Conservation (phyloP, 2,797 vertebrate species). For the Pseudocheirus occidentalis region DNA sequence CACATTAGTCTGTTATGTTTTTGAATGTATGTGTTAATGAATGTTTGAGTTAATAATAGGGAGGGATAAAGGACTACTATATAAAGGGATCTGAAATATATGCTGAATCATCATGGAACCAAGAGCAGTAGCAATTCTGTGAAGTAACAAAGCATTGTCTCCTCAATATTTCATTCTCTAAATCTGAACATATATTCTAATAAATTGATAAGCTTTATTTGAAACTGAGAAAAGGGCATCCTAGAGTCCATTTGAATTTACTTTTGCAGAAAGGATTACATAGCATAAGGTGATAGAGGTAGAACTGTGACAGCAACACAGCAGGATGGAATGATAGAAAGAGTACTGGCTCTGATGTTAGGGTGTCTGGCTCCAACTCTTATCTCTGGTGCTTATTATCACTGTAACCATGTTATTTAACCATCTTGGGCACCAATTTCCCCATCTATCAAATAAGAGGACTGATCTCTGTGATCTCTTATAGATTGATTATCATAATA, state of each 20-base stretch:
- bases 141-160: conserved; percentile 20
- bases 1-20: conserved; percentile 38
- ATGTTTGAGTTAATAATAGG: conserved; percentile 61
- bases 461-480: background rate
- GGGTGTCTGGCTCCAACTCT: background rate
- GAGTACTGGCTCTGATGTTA: background rate
- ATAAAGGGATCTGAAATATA: conserved; percentile 59
- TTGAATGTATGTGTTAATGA: conserved; percentile 72
- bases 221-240: background rate
- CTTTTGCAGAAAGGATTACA: background rate
- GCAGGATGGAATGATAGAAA: background rate
- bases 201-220: conserved; percentile 26
- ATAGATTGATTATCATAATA: background rate
- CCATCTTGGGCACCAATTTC: background rate
- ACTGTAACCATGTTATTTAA: background rate
- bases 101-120: conserved; percentile 67
- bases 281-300: background rate
- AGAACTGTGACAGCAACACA: background rate
- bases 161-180: conserved; percentile 8
- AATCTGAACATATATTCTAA: background rate
- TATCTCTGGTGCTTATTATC: background rate
- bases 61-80: conserved; percentile 55
- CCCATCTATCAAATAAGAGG: conserved; percentile 14
- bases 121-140: conserved; percentile 61
- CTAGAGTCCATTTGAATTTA: background rate